Percentiles rank a stretch among this genome's conserved stretches.
These are phyloP conservation scores for Cichlasoma orientale DNA, from an alignment of 2,797 vertebrate genomes.

Conservation along the genomic window DNA sequence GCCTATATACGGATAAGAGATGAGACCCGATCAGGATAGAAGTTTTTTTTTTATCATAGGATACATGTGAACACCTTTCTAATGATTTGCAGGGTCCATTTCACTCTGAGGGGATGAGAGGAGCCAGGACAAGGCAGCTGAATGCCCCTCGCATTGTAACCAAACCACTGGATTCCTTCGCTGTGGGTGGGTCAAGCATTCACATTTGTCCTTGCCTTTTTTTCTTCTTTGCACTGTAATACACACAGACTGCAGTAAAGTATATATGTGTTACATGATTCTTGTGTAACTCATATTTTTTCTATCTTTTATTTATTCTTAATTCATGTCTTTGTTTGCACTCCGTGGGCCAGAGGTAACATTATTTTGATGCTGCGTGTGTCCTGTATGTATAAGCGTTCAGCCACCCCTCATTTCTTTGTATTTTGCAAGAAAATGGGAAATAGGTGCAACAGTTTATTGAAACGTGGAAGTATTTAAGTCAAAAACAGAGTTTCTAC, in stretches of 20 bases:
- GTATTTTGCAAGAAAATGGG: background rate
- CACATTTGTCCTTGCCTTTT: too few species aligned
- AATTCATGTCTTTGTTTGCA: background rate
- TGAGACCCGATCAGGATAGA: background rate
- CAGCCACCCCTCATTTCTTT: background rate
- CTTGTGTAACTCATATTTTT: background rate
- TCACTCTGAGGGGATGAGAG: too few species aligned
- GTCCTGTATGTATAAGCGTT: background rate
- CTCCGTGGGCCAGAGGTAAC: background rate
- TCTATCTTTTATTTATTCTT: background rate
- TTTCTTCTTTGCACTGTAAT: background rate
- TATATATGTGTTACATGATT: background rate
- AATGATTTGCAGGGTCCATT: background rate
- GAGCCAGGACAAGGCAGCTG: background rate
- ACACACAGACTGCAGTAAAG: background rate
- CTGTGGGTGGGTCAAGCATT: background rate
- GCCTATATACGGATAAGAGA: background rate
- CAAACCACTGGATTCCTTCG: background rate
- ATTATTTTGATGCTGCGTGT: background rate
- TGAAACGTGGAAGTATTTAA: background rate
- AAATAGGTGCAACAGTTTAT: background rate
- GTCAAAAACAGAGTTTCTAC: background rate
- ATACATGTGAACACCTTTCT: background rate
- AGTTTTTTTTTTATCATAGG: background rate
- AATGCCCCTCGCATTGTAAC: background rate